Conservation (phyloP, 2,888 invertebrate genomes). For the Mystacides longicornis region DNA sequence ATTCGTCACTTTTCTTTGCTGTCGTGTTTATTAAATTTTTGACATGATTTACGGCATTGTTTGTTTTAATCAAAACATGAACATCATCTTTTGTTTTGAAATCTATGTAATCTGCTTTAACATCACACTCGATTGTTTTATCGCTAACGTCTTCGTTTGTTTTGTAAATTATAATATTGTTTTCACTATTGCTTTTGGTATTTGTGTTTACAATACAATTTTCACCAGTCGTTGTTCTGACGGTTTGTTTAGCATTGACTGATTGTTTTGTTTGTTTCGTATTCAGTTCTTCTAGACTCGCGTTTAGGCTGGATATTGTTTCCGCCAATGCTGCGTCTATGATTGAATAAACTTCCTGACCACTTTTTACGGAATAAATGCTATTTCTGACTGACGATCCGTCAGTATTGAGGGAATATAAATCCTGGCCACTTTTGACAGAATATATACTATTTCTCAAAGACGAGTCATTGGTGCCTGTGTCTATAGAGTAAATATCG, state of each 20-base stretch:
- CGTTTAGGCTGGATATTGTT: conserved; percentile 17
- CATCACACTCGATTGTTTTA: not conserved
- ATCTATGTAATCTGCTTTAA: no score
- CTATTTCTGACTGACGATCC: conserved; percentile 11
- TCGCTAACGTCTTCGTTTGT: not conserved
- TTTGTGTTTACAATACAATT: not conserved
- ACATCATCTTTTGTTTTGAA: not conserved
- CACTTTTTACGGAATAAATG: conserved; percentile 19
- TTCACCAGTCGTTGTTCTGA: not conserved
- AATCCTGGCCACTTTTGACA: conserved; percentile 20
- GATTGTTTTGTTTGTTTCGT: conserved; percentile 3
- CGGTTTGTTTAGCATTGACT: not conserved
- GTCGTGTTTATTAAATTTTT: not conserved
- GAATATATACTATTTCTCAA: conserved; percentile 20
- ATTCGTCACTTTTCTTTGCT: not conserved
- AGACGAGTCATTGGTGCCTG: conserved; percentile 12
- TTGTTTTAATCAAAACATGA: no score
- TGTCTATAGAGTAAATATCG: conserved; percentile 30
- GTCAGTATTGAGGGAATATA: conserved; percentile 16
- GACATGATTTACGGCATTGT: not conserved
- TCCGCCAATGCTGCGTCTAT: conserved; percentile 22
- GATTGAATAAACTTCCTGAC: conserved; percentile 14
- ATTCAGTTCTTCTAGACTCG: conserved; percentile 17
- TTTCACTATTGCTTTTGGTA: not conserved
- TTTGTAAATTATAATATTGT: not conserved